These are phyloP conservation scores for Butastur rufipennis DNA, from an alignment of 2,113 vertebrate species.

Conservation along the genomic window DNA sequence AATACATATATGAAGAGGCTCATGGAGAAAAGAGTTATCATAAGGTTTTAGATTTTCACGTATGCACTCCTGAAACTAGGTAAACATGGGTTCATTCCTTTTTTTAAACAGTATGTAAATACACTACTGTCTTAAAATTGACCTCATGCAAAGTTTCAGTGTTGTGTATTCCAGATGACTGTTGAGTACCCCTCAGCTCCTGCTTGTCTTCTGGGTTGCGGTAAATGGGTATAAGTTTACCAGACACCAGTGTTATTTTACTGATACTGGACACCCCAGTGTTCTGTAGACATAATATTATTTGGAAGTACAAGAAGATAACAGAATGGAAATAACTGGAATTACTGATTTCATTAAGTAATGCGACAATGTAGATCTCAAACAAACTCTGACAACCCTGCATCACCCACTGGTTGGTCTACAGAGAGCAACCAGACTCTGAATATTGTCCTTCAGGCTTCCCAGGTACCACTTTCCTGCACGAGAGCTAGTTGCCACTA, in stretches of 20 bases:
- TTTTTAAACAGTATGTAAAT: neutral
- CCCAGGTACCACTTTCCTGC: neutral
- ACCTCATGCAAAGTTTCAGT: neutral
- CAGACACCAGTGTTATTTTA: neutral
- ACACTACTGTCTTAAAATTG: neutral
- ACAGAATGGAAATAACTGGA: neutral
- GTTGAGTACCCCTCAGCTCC: neutral
- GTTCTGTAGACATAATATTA: neutral
- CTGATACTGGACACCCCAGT: neutral
- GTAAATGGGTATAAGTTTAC: neutral
- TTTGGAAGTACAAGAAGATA: neutral
- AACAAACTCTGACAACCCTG: neutral
- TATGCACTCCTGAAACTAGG: neutral
- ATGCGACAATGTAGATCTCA: accelerated
- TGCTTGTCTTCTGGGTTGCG: neutral
- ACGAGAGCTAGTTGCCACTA: neutral
- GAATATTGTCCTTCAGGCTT: neutral
- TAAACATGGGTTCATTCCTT: neutral
- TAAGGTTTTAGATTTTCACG: neutral
- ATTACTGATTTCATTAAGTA: neutral
- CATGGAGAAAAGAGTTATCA: neutral
- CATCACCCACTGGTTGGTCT: neutral
- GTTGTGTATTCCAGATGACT: neutral
- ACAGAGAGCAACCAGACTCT: neutral
- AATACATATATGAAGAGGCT: neutral